Conservation (phyloP, 92 coral and sea anemone species). For the Blastomussa wellsi region DNA sequence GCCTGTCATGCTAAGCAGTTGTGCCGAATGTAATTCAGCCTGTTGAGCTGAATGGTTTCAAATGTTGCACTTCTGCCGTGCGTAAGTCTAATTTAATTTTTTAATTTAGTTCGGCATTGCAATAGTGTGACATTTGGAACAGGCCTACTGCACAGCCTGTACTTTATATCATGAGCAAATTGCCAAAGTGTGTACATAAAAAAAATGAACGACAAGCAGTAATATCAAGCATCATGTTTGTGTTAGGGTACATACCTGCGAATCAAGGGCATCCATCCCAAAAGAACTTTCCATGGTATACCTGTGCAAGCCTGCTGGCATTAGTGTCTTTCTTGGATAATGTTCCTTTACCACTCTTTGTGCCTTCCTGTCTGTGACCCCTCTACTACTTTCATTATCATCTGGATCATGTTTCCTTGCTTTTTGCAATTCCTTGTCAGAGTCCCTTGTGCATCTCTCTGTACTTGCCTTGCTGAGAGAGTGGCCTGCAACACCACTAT, state of each 20-base stretch:
- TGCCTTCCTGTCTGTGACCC: not conserved
- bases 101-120: too few relatives aligned
- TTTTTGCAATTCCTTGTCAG: not conserved
- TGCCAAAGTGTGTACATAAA: too few relatives aligned
- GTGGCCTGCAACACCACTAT: not conserved
- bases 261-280: constrained; percentile 6
- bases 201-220: too few relatives aligned
- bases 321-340: constrained; percentile 20
- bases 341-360: not conserved
- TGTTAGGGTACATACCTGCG: not conserved
- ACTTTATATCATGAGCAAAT: too few relatives aligned
- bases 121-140: too few relatives aligned
- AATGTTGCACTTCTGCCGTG: too few relatives aligned
- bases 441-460: not conserved
- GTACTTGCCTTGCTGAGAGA: not conserved
- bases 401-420: not conserved
- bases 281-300: constrained; percentile 14
- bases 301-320: constrained; percentile 23
- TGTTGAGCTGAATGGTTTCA: too few relatives aligned
- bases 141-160: too few relatives aligned
- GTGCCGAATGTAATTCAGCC: too few relatives aligned
- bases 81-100: too few relatives aligned
- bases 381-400: not conserved
- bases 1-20: too few relatives aligned
- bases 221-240: too few relatives aligned